Base-by-base conservation (phyloP, 2,888 invertebrate genomes). In the Diadromus collaris region DNA sequence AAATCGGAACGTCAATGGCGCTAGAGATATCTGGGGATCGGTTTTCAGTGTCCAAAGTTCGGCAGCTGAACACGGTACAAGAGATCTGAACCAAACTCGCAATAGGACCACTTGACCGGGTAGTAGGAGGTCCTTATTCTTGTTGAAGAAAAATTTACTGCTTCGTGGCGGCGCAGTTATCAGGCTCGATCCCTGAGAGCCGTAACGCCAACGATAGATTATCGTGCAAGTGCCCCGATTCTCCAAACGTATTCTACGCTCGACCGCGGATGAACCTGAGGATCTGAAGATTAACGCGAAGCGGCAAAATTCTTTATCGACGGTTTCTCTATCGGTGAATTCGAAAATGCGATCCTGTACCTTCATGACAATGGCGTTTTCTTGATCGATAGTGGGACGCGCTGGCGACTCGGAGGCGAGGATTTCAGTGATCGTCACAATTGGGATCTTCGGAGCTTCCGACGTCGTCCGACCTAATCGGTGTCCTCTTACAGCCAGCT, bases 61-160 rank as follows among this genome's bases (percentile, higher is more conserved):
- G 2, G 83, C 89, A 54, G 88, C 91, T 9, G 92, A 89, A 2
- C 91, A 91, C 1, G 91, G 87, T 27, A 84, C 85, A 6, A 89
- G 87, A 1, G 92, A 90, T 60, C 91, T 84, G 83, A 93, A 94
- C 81, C 92, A 93, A 41, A 94, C 90, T 16, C 84, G 88, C 56
- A 94, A 83, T 38, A 91, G 82, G 54, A 90, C 90, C 3, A 84
- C 89, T 82, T 93, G 92, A 0, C 93, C 93, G 1, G 94, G 94
- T 0, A 91, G 87, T 54, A 94, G 78, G 0, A 93, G 86, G 21
- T 92, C 91, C 85, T 92, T 92, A 80, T 92, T 93, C 88, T 93
- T 94, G 75, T 93, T 92, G 78, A 94, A 94, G 85, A 91, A 93
- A 84, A 94, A 94, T 0, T 90, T 90, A 85, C 91, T 92, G 54